Percentiles rank a stretch among this genome's conserved stretches.
Conservation (phyloP, 2,888 invertebrate genomes). For the Plebejus argus region DNA sequence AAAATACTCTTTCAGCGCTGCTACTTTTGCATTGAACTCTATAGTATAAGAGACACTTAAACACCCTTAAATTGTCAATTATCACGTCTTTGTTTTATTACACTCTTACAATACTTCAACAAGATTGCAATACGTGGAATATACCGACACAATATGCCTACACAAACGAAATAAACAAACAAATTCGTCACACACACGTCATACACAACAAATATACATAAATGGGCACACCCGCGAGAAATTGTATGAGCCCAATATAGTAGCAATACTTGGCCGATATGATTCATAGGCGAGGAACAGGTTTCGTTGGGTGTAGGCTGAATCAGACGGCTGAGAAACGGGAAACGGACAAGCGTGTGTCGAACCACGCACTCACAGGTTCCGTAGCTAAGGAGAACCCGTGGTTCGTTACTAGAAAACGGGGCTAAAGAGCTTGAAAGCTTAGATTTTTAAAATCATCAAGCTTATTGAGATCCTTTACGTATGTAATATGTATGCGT, state of each 20-base stretch:
- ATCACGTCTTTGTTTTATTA: too few species aligned
- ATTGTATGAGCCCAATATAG: constrained; percentile 41
- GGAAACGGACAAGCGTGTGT: neutral
- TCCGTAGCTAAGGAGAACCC: neutral
- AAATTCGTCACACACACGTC: constrained; percentile 8
- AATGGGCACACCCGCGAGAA: constrained; percentile 8
- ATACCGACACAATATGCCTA: neutral
- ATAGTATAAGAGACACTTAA: too few species aligned
- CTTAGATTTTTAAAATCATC: too few species aligned
- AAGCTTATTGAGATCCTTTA: too few species aligned
- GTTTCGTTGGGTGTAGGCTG: constrained; percentile 52
- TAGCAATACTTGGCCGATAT: constrained; percentile 42
- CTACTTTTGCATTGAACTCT: too few species aligned
- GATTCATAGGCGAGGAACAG: constrained; percentile 57
- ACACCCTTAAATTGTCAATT: too few species aligned
- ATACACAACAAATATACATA: constrained; percentile 21
- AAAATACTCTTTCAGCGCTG: too few species aligned
- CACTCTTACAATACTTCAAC: too few species aligned
- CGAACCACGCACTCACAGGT: neutral
- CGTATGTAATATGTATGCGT: too few species aligned
- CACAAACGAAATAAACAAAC: constrained; percentile 1
- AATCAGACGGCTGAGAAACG: constrained; percentile 43
- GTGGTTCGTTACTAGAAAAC: too few species aligned
- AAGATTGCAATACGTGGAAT: neutral
- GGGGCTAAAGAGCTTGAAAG: too few species aligned